These are phyloP conservation scores for Drosophila tropicalis DNA, from an alignment of 1,140 invertebrate species.

Conservation along the genomic window DNA sequence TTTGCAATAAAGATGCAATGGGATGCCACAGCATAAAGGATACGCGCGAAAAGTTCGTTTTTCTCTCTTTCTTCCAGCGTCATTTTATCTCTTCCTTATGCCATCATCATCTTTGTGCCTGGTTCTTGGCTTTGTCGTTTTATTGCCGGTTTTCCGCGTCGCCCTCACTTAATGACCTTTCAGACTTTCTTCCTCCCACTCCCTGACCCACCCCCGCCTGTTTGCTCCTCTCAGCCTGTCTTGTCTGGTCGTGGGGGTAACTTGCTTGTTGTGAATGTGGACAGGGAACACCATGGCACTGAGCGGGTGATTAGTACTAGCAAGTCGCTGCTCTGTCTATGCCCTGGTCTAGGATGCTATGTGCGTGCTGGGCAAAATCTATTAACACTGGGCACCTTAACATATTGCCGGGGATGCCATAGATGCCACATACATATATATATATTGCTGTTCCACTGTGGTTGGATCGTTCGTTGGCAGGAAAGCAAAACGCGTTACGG, in stretches of 20 bases:
- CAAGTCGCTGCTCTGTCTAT: neutral
- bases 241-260: neutral
- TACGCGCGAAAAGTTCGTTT: constrained; percentile 42
- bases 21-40: constrained; percentile 74
- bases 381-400: constrained; percentile 65
- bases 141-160: constrained; percentile 74
- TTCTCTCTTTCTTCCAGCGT: constrained; percentile 33
- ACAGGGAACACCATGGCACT: constrained; percentile 27
- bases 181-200: constrained; percentile 7
- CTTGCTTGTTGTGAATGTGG: constrained; percentile 2
- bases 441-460: constrained; percentile 17
- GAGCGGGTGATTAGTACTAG: constrained; percentile 67
- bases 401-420: constrained; percentile 46
- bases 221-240: neutral
- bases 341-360: no score
- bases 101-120: constrained; percentile 54
- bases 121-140: constrained; percentile 72
- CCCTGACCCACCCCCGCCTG: no score
- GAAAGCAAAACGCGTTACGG: constrained; percentile 63
- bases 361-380: constrained; percentile 52
- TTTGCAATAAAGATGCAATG: constrained; percentile 35
- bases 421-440: constrained; percentile 7
- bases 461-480: neutral
- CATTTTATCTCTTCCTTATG: constrained; percentile 78
- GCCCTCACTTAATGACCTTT: constrained; percentile 71